Conservation (phyloP, 2,888 invertebrate species). For the Watsonalla binaria region DNA sequence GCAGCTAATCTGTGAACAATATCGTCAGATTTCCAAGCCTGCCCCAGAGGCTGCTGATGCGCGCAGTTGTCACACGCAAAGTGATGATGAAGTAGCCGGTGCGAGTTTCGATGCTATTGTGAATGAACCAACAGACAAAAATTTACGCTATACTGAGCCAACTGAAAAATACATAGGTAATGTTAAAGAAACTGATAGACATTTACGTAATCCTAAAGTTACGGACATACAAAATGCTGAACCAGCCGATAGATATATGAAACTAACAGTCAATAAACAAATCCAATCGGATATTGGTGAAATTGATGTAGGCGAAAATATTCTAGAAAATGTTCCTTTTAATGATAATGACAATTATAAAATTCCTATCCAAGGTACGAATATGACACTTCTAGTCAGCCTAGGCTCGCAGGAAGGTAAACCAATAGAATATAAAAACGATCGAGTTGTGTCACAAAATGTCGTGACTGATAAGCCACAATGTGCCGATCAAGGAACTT, state of each 20-base stretch:
- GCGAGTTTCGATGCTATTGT: neutral
- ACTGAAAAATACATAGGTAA: too few relatives aligned
- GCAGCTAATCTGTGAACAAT: slow-evolving; percentile 41
- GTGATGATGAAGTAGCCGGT: neutral
- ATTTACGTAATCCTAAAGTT: too few relatives aligned
- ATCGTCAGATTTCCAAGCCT: slow-evolving; percentile 25
- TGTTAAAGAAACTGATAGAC: too few relatives aligned
- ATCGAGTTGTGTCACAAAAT: slow-evolving; percentile 4
- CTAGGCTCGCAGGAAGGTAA: slow-evolving; percentile 27
- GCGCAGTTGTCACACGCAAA: neutral
- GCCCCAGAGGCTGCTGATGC: neutral
- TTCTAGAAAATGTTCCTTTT: slow-evolving; percentile 4
- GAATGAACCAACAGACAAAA: neutral
- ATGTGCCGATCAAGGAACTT: slow-evolving; percentile 40
- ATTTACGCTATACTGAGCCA: too few relatives aligned
- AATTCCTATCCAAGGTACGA: slow-evolving; percentile 66
- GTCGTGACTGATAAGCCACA: neutral
- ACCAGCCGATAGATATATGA: too few relatives aligned
- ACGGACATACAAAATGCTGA: too few relatives aligned
- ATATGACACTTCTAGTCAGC: slow-evolving; percentile 58
- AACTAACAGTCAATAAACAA: neutral
- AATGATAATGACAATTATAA: slow-evolving; percentile 39
- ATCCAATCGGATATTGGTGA: slow-evolving; percentile 3
- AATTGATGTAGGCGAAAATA: slow-evolving; percentile 7
- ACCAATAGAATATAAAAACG: slow-evolving; percentile 7